Evolutionary conservation across 2,113 vertebrate species (phyloP).

Genomic region (Neogobius melanostomus): DNA sequence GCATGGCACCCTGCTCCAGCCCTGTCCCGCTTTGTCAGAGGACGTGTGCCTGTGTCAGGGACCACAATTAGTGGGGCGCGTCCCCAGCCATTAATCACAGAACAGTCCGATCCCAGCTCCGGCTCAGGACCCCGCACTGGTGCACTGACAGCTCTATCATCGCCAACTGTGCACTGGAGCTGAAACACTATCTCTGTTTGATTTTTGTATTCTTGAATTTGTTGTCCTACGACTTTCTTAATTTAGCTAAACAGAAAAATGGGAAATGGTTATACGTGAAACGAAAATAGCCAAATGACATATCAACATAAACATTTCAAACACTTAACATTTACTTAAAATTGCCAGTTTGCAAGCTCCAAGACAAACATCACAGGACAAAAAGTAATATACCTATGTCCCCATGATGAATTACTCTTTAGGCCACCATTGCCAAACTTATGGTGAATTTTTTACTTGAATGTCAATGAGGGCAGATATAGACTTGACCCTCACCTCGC

Average conservation of each 20-base stretch:
- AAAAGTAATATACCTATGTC: background rate
- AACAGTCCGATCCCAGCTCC: slow-evolving; percentile 49
- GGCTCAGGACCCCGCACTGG: slow-evolving; percentile 38
- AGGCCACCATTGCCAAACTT: background rate
- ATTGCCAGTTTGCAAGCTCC: background rate
- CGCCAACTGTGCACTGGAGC: background rate
- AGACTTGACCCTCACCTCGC: slow-evolving; percentile 45
- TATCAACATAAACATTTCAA: too few relatives aligned
- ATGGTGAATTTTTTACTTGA: background rate
- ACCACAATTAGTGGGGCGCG: slow-evolving; percentile 75
- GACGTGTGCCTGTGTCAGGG: slow-evolving; percentile 75
- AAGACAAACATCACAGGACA: background rate
- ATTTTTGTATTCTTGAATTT: too few relatives aligned
- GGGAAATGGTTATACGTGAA: too few relatives aligned
- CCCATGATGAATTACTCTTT: background rate
- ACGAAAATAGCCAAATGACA: too few relatives aligned
- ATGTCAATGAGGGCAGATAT: slow-evolving; percentile 43
- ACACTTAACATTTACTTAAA: too few relatives aligned
- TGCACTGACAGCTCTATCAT: slow-evolving; percentile 46
- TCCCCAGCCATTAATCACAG: slow-evolving; percentile 77
- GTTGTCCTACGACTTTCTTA: too few relatives aligned
- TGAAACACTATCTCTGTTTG: too few relatives aligned
- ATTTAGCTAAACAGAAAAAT: too few relatives aligned
- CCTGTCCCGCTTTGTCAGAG: slow-evolving; percentile 73
- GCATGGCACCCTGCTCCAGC: slow-evolving; percentile 65